phyloP scores from a whole-genome alignment of 2,797 vertebrate genomes.

The Discoglossus pictus region DNA sequence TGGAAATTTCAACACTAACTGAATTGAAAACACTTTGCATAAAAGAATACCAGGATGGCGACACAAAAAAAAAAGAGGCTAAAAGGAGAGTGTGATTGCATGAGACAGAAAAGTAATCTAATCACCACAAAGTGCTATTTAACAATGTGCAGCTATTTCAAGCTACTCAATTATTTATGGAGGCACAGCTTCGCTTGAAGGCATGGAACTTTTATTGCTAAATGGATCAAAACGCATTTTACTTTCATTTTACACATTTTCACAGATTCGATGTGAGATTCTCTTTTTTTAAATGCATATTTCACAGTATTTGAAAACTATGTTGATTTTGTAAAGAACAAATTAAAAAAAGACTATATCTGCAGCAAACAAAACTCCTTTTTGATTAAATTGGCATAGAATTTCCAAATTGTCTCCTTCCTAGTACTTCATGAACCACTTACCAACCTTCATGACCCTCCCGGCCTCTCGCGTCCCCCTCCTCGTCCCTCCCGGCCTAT shows the following conservation, averaged over 20 bases:
- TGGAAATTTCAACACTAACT: too few species aligned
- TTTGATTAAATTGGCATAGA: too few species aligned
- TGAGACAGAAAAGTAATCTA: conserved; percentile 11
- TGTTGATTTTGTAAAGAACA: too few species aligned
- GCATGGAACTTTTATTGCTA: conserved; percentile 6
- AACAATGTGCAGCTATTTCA: conserved; percentile 16
- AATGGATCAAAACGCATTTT: neutral
- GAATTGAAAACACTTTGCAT: neutral
- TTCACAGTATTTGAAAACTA: too few species aligned
- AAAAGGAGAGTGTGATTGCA: neutral
- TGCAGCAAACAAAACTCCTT: too few species aligned
- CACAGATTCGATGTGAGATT: conserved; percentile 3
- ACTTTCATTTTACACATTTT: neutral
- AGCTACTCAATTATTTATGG: conserved; percentile 25
- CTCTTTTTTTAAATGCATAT: neutral
- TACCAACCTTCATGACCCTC: too few species aligned
- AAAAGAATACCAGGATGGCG: neutral
- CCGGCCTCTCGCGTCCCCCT: too few species aligned
- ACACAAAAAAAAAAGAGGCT: neutral
- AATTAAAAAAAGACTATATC: too few species aligned
- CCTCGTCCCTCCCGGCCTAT: too few species aligned
- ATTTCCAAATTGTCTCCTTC: too few species aligned
- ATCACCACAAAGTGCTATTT: conserved; percentile 13
- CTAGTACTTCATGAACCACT: too few species aligned
- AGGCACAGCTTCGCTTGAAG: conserved; percentile 8